Conservation (phyloP, 2,888 invertebrate species). For the Mythimna ferrago region DNA sequence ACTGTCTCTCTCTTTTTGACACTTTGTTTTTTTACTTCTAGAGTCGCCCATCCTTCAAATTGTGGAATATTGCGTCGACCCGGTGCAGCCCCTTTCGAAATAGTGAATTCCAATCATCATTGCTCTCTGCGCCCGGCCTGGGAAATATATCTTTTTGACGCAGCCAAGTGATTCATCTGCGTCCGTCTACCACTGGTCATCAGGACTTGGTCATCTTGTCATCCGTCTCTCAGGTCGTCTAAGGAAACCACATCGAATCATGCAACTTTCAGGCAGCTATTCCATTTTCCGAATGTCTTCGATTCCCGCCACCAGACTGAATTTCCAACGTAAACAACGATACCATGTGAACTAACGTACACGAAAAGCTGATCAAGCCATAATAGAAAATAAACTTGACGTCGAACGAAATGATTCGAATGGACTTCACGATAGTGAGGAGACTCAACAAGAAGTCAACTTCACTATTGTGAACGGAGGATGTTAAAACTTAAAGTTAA, state of each 20-base stretch:
- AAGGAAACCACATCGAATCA: constrained; percentile 2
- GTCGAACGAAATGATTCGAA: constrained; percentile 57
- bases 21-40: constrained; percentile 39
- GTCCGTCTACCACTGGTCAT: constrained; percentile 32
- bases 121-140: constrained; percentile 31
- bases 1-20: constrained; percentile 34
- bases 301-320: constrained; percentile 10
- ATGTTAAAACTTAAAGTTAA: constrained; percentile 71
- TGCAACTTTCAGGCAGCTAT: constrained; percentile 6
- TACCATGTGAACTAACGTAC: constrained; percentile 77
- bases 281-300: constrained; percentile 15
- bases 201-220: constrained; percentile 29
- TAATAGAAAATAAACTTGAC: constrained; percentile 65
- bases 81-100: constrained; percentile 3
- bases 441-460: constrained; percentile 25
- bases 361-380: constrained; percentile 75
- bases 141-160: constrained; percentile 18
- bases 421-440: constrained; percentile 51
- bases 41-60: constrained; percentile 23
- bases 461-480: constrained; percentile 66
- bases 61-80: constrained; percentile 7
- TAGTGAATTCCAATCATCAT: constrained; percentile 36
- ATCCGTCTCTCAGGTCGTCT: constrained; percentile 18
- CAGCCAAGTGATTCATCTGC: constrained; percentile 24
- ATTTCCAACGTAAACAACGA: constrained; percentile 76